Base-by-base conservation (phyloP, 2,888 invertebrate species). In the Ophioninae sp. region DNA sequence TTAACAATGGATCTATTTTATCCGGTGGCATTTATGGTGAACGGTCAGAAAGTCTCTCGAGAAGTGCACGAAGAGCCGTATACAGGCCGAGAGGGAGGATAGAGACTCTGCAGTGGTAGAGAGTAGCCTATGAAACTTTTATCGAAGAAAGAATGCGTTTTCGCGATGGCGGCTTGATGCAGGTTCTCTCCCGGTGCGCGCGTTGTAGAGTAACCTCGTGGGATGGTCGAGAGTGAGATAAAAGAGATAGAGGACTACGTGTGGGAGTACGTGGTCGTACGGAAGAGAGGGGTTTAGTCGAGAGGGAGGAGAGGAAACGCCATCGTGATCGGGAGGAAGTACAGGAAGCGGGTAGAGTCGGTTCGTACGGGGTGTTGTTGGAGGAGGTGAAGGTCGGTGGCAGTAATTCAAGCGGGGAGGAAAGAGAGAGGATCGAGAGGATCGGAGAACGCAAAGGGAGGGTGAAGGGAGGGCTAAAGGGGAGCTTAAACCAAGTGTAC, bases 61-160 rank as follows among this genome's bases (percentile, higher is more conserved):
- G 83, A 44, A 85, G 67, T 59, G 71, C 72, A 61, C 44, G 75
- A 56, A 44, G 71, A 41, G 51, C 23, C 22, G 67, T 9, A n/a
- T 6, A 51, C 13, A 13, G 51, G 0, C 5, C 7, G 41, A 41
- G 6, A 41, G 44, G 61, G 17, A 37, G 56, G 64, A 68, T 76
- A 51, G 58, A 10, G 65, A 75, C 65, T 58, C 64, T 72, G 59
- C 39, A 65, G 59, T 58, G 22, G 67, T 30, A 79, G 79, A 79
- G 79, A 84, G 84, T 82, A 81, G 86, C 81, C 84, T 69, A 86
- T 86, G 86, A 86, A 86, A 86, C 79, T 86, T 86, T 86, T 84
- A 86, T 86, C 85, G 85, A 86, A 86, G 81, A 84, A 86, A 86
- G 84, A 84, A 85, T 86, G 82, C 86, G 61, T 84, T 82, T 85